Evolutionary conservation across 2,797 vertebrate species (phyloP), one percentile per base, ranked within the genome.

Genomic region (Podargus strigoides): DNA sequence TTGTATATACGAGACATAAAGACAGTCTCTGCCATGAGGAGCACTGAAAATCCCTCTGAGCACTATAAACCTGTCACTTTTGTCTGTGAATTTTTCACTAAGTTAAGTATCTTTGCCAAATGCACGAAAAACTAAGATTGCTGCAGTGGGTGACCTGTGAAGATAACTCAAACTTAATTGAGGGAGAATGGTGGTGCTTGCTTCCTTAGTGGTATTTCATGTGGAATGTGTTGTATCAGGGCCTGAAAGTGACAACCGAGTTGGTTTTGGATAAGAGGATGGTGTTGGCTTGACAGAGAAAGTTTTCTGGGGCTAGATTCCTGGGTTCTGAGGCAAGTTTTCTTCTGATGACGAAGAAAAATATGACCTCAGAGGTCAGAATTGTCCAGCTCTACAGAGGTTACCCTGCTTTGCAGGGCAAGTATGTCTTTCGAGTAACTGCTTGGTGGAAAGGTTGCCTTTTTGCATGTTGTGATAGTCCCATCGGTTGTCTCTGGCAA

Each of bases 91-190:
- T 59, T 93, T 90, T 63, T 39, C 24, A 13, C 24, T 22, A 41
- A 90, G 46, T 84, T 90, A 83, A 67, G 30, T 30, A 37, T 20
- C 64, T 87, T 68, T 77, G 37, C 52, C 77, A 81, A 89, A 53
- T 3, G 1, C 55, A 42, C 6, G 26, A 32, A 63, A 7, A n/a
- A 28, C 0, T 39, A n/a, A 27, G 60, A 58, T 21, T 47, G 63
- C 47, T 73, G 47, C 15, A 23, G 8, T 55, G 23, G 50, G 12
- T 69, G 68, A 55, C 14, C 17, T 26, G 28, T 28, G 60, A 47
- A 80, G 44, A 34, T 32, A 83, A 67, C 28, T 68, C 26, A 24
- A 27, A 46, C 18, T 60, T 72, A 18, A 32, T 0, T 0, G 13
- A 63, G 16, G 0, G 1, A 41, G 16, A 39, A 21, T 19, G n/a